phyloP scores from a whole-genome alignment of 37 sponge, comb jelly and placozoan species.

The Eunapius fragilis region DNA sequence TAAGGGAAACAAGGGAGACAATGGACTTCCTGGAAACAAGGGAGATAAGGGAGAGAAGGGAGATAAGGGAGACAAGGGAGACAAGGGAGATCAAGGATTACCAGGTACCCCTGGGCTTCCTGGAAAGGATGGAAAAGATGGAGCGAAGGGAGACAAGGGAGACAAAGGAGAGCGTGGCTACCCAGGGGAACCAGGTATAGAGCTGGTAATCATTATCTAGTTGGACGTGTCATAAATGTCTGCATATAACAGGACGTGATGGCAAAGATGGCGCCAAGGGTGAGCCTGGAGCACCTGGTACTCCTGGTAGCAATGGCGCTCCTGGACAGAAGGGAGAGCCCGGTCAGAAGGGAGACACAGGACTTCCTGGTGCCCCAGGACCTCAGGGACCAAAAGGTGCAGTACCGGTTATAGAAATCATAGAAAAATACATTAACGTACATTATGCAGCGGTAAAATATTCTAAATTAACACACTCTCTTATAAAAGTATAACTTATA shows the following conservation, averaged over 20 bases:
- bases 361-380: no score
- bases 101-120: slow-evolving; percentile 21
- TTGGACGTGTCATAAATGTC: background rate
- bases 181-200: slow-evolving; percentile 17
- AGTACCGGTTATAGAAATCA: no score
- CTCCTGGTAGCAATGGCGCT: background rate
- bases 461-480: no score
- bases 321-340: background rate
- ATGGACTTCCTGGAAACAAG: slow-evolving; percentile 55
- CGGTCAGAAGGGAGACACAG: no score
- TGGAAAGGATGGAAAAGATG: slow-evolving; percentile 63
- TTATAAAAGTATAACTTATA: no score
- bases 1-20: slow-evolving; percentile 51
- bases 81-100: slow-evolving; percentile 59
- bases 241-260: background rate
- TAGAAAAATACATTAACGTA: no score
- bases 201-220: background rate
- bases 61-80: slow-evolving; percentile 52
- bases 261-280: background rate
- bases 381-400: no score
- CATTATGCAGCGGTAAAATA: no score
- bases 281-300: background rate
- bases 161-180: slow-evolving; percentile 20
- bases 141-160: slow-evolving; percentile 54
- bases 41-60: slow-evolving; percentile 32